Base-by-base conservation (phyloP, 2,888 invertebrate genomes). In the Pyrochroa serraticornis region DNA sequence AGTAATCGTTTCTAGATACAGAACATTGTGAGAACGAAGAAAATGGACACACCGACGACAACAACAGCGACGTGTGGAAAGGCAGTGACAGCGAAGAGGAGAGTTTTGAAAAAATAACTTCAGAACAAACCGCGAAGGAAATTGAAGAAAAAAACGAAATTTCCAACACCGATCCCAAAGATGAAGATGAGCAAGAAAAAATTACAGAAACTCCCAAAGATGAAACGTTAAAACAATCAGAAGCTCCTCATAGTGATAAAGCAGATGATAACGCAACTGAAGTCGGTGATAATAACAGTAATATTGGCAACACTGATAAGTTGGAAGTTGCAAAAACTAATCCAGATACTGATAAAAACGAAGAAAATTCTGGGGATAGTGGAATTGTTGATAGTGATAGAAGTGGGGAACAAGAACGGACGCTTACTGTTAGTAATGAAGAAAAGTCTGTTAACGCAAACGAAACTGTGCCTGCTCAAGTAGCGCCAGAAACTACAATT, bases 31-130 rank as follows among this genome's bases (percentile, higher is more conserved):
- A 47, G 6, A 47, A 52, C 36, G 48, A 22, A 10, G 33, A 32
- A 12, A 33, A 33, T 31, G 43, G 43, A 5, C 32, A 43, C 12
- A 50, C 44, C 36, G 42, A 55, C 31, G 51, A 34, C 10, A 47
- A 44, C 35, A 60, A 60, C 22, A 60, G 59, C 47, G 59, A 60
- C 51, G 51, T 60, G 6, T 60, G 59, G 59, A 60, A 55, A 50
- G 54, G 50, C 9, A 60, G 55, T 50, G 59, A 60, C 35, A 60
- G 51, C 10, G 59, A 60, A 14, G 59, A 60, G 7, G 58, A 58
- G 6, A 48, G 22, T 14, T n/a, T n/a, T n/a, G n/a, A n/a, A n/a
- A n/a, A n/a, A n/a, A n/a, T n/a, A n/a, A n/a, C n/a, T n/a, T 37
- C 31, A 9, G 43, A 31, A 9, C 7, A 14, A 3, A 7, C 10